phyloP scores from a whole-genome alignment of 2,113 vertebrate genomes.

The Lepus americanus region DNA sequence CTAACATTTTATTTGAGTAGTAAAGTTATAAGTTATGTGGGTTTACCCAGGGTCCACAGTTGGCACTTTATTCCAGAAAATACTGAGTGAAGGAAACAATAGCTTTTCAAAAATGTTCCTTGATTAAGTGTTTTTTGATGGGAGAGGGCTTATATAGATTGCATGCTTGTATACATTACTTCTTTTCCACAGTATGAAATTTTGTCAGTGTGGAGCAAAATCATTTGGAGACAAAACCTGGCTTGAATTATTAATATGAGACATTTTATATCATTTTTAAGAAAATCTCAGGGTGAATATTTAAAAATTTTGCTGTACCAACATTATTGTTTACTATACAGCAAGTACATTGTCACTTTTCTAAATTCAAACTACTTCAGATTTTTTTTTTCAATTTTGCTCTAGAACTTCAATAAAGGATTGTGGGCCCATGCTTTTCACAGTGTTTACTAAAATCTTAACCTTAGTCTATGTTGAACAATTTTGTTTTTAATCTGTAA shows the following conservation, averaged over 20 bases:
- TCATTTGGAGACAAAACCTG: neutral
- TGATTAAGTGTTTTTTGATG: neutral
- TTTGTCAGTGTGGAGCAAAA: neutral
- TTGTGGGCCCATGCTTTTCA: neutral
- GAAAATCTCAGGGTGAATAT: neutral
- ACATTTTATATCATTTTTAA: neutral
- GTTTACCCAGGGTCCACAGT: neutral
- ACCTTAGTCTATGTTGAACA: neutral
- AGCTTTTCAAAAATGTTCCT: neutral
- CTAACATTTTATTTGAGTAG: neutral
- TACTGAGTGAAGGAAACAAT: neutral
- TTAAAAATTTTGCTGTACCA: neutral
- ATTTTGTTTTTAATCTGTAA: slow-evolving; percentile 41
- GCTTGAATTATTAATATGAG: neutral
- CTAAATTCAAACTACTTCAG: neutral
- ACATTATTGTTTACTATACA: neutral
- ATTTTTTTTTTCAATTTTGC: neutral
- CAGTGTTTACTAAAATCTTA: neutral
- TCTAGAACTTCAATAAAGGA: neutral
- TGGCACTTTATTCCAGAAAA: neutral
- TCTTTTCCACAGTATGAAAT: neutral
- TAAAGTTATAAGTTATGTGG: neutral
- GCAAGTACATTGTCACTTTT: neutral
- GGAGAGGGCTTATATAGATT: neutral
- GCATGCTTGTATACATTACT: neutral